Percentiles rank a stretch among this genome's conserved stretches.
phyloP scores from a whole-genome alignment of 2,797 vertebrate species.

The Semotilus atromaculatus region DNA sequence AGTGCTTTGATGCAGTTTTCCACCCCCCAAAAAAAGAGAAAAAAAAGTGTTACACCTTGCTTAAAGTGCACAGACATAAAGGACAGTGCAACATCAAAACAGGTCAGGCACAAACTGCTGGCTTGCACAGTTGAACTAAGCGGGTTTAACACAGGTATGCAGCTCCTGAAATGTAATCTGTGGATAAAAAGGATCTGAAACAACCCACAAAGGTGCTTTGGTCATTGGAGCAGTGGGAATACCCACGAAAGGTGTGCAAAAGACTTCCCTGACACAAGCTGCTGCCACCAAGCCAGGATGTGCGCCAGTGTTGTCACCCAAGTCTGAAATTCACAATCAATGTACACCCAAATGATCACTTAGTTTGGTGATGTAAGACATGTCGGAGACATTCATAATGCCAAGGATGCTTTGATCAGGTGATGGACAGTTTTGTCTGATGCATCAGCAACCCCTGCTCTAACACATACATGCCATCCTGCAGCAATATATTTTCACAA shows the following conservation, averaged over 20 bases:
- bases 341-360: not conserved
- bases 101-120: constrained; percentile 22
- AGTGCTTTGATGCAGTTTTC: constrained; percentile 44
- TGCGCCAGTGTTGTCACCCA: not conserved
- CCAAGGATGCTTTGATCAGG: not conserved
- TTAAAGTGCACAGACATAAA: constrained; percentile 24
- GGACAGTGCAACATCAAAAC: constrained; percentile 30
- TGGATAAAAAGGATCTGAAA: not conserved
- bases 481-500: constrained; percentile 26
- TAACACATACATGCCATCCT: constrained; percentile 32
- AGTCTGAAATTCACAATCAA: constrained; percentile 1
- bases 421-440: constrained; percentile 10
- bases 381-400: not conserved
- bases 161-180: not conserved
- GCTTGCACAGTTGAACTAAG: not conserved
- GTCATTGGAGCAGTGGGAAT: not conserved
- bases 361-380: not conserved
- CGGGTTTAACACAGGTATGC: not conserved
- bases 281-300: not conserved
- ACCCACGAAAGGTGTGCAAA: not conserved
- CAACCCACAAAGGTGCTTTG: not conserved
- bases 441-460: not conserved
- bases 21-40: constrained; percentile 2
- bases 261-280: constrained; percentile 16
- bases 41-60: constrained; percentile 29